Base-by-base conservation (phyloP, 2,888 invertebrate genomes). In the Eristalis tenax region DNA sequence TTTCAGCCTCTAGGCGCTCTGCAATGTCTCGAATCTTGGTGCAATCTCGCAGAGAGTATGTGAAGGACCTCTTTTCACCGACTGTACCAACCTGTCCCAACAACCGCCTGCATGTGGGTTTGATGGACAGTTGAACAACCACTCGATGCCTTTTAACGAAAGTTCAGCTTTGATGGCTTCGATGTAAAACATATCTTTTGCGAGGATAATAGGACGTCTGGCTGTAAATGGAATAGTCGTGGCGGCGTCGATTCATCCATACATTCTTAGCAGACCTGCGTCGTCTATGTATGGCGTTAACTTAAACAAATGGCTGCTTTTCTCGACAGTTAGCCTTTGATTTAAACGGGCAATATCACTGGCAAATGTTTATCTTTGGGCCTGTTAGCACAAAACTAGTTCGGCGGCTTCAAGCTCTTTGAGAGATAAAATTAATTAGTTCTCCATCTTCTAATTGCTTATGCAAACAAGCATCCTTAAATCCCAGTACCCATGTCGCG, bases 401-500 rank as follows among this genome's bases (percentile, higher is more conserved):
- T 82, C 70, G 13, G 81, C 81, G 13, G 22, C 35, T 11, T 68
- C 43, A 38, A 75, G 38, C 57, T 69, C 81, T 13, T 56, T 18
- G 18, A 57, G 69, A 10, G 8, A 68, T n/a, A n/a, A n/a, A n/a
- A n/a, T n/a, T n/a, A n/a, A n/a, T n/a, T 10, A 75, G 63, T 15
- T 75, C 64, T 63, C 64, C 74, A 22, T 1, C n/a, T 43, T 74
- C 56, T 26, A n/a, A n/a, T 6, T n/a, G 11, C 11, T 73, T 69
- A 38, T 18, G 65, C 38, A 57, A 40, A 13, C 64, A 57, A 10
- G 28, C 65, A n/a, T n/a, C n/a, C n/a, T n/a, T n/a, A n/a, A n/a
- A 80, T 4, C 73, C 74, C 3, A 80, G 23, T 32, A 81, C 70
- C 76, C 75, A 76, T 13, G 75, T 70, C 18, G 56, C 43, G 23